phyloP scores from a whole-genome alignment of 2,797 vertebrate species.

The Gobio occitaniae region DNA sequence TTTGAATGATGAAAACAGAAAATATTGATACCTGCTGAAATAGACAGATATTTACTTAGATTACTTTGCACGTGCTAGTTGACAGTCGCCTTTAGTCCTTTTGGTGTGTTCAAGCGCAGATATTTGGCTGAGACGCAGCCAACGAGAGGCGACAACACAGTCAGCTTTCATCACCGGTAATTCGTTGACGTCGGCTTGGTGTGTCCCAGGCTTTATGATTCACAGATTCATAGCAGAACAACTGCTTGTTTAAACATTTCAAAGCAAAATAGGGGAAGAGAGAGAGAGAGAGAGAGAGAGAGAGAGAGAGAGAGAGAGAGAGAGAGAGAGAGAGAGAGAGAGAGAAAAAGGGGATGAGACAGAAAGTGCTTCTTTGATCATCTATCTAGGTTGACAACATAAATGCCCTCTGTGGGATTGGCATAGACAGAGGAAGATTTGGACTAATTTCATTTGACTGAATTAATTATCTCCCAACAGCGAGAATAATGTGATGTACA shows the following conservation, averaged over 20 bases:
- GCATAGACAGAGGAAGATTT: conserved; percentile 7
- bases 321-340: not conserved
- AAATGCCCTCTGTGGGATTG: conserved; percentile 18
- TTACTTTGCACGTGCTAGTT: too few species aligned
- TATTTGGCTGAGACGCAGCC: too few species aligned
- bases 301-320: conserved; percentile 15
- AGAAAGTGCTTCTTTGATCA: conserved; percentile 67
- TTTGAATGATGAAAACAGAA: too few species aligned
- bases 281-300: not conserved
- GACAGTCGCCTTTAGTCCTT: too few species aligned
- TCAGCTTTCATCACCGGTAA: too few species aligned
- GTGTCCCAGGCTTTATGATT: not conserved
- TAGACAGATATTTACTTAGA: too few species aligned
- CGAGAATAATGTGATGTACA: not conserved
- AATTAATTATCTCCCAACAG: conserved; percentile 9
- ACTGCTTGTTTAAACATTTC: not conserved
- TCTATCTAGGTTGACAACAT: conserved; percentile 20
- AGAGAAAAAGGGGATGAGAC: conserved; percentile 47
- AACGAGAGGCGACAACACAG: too few species aligned
- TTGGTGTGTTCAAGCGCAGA: too few species aligned
- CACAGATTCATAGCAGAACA: conserved; percentile 1
- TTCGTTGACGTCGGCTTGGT: too few species aligned
- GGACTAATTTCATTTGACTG: conserved; percentile 14
- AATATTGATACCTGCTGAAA: too few species aligned
- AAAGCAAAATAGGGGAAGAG: not conserved